Conservation (phyloP, 1,140 invertebrate genomes). For the Habropoda laboriosa region DNA sequence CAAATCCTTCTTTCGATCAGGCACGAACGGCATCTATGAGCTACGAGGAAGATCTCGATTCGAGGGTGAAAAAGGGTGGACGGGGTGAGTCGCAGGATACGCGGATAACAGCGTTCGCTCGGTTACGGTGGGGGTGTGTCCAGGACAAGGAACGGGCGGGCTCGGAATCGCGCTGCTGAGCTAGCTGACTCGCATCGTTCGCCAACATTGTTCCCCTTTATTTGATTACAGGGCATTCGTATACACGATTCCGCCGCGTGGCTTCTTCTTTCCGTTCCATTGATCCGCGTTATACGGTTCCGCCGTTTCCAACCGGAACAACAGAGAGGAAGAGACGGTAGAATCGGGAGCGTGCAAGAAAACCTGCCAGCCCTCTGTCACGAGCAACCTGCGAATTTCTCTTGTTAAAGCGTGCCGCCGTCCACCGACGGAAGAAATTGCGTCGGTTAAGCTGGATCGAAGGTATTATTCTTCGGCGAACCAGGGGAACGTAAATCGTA, state of each 20-base stretch:
- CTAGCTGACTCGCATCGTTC: conserved; percentile 78
- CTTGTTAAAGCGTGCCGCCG: conserved; percentile 18
- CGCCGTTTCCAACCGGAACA: no score
- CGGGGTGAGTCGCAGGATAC: conserved; percentile 68
- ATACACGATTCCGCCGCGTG: conserved; percentile 76
- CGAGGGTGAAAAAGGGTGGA: conserved; percentile 58
- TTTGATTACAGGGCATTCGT: conserved; percentile 81
- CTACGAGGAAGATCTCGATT: conserved; percentile 11
- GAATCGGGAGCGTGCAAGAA: conserved; percentile 7
- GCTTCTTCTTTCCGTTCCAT: conserved; percentile 73
- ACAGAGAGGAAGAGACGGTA: not conserved
- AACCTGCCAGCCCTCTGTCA: conserved; percentile 26
- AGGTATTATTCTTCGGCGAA: conserved; percentile 5
- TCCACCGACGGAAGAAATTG: conserved; percentile 1
- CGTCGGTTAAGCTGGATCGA: not conserved
- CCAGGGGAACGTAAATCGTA: not conserved
- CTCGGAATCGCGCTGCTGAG: conserved; percentile 78
- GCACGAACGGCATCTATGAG: conserved; percentile 41
- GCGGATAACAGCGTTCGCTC: conserved; percentile 74
- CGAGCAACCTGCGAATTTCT: conserved; percentile 31
- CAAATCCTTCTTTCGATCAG: not conserved
- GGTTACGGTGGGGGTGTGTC: conserved; percentile 82
- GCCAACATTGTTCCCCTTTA: conserved; percentile 81
- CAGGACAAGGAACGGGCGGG: conserved; percentile 82
- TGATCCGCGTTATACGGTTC: conserved; percentile 58